These are phyloP conservation scores for Calliopsis andreniformis DNA, from an alignment of 1,140 invertebrate species.

Conservation along the genomic window DNA sequence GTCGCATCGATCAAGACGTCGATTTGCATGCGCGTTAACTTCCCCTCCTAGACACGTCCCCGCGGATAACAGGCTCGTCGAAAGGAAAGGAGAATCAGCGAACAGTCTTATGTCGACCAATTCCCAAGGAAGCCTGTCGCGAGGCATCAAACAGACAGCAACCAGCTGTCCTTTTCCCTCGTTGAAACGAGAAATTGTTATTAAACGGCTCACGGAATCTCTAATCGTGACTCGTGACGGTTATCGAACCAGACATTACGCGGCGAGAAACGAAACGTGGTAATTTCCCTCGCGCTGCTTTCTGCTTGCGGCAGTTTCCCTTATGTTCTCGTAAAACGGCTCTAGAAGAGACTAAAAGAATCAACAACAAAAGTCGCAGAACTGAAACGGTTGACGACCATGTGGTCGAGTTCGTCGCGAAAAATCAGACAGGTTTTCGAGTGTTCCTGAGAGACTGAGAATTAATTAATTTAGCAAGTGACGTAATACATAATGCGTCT, in stretches of 20 bases:
- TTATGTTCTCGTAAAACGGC: too few species aligned
- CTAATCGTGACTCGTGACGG: slow-evolving; percentile 1
- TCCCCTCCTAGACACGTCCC: not conserved
- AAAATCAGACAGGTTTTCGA: not conserved
- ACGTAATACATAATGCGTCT: not conserved
- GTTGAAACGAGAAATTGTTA: not conserved
- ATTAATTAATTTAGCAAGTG: not conserved
- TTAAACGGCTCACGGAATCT: not conserved
- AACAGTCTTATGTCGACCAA: not conserved
- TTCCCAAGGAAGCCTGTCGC: not conserved
- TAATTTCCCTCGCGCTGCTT: not conserved
- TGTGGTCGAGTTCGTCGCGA: not conserved
- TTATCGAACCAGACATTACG: slow-evolving; percentile 3
- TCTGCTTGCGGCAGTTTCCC: not conserved
- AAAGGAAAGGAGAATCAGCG: not conserved
- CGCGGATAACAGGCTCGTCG: not conserved
- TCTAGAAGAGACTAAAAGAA: not conserved
- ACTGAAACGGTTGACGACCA: not conserved
- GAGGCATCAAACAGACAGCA: too few species aligned
- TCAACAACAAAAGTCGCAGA: too few species aligned
- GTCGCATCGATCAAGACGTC: slow-evolving; percentile 49
- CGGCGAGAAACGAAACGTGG: not conserved
- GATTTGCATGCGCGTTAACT: slow-evolving; percentile 47
- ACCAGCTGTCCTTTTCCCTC: not conserved
- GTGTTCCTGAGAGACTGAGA: not conserved